Conservation (phyloP, 2,797 vertebrate genomes). For the Carduelis carduelis region DNA sequence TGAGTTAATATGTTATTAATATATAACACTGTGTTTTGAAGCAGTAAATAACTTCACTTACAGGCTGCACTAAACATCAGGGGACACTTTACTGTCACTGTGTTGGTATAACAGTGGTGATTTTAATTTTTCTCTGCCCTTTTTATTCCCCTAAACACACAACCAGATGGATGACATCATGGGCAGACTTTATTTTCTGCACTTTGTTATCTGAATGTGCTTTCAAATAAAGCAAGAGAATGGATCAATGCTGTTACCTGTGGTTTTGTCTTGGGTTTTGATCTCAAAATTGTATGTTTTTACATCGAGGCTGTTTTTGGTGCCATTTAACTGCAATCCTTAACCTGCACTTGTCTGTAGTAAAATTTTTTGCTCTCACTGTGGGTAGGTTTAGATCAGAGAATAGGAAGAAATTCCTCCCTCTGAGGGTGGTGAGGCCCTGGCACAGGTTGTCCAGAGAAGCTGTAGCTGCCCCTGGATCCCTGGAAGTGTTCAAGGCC, state of each 20-base stretch:
- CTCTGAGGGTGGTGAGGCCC: neutral
- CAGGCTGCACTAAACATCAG: neutral
- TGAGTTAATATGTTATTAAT: slow-evolving; percentile 10
- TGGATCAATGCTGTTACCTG: neutral
- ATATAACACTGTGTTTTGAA: neutral
- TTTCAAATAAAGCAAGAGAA: slow-evolving; percentile 72
- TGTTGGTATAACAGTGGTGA: neutral
- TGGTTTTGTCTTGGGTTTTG: slow-evolving; percentile 43
- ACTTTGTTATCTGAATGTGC: slow-evolving; percentile 53
- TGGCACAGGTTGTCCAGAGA: neutral
- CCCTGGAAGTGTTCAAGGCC: neutral
- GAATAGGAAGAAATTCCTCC: neutral
- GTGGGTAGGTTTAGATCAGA: neutral
- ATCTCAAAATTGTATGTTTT: neutral
- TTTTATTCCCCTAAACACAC: neutral
- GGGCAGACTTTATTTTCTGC: neutral
- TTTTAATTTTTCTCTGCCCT: neutral
- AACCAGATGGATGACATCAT: neutral
- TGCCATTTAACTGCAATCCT: neutral
- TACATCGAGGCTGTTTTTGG: neutral
- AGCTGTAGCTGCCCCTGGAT: neutral
- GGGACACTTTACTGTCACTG: neutral
- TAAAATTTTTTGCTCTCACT: neutral
- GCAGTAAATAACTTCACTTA: neutral
- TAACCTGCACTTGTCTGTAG: rapidly evolving